Evolutionary conservation across 2,113 vertebrate species (phyloP), one percentile per base, ranked within the genome.

Genomic region (Oncorhynchus nerka): DNA sequence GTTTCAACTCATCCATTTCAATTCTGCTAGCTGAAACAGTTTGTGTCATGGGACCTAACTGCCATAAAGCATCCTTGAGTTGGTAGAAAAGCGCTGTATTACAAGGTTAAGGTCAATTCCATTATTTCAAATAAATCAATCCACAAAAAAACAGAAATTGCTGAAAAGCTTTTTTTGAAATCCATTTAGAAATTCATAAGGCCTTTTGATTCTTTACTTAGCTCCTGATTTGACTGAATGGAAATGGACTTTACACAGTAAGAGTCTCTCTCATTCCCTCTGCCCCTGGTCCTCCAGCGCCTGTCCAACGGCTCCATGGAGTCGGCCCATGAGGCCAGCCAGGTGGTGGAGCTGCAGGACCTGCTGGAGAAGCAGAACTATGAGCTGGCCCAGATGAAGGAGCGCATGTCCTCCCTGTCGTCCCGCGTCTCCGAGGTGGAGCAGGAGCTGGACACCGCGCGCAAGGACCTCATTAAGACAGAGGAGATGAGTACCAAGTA

Each of bases 351-450:
- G 90, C 95, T 99, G 74, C 98, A 99, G 90, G 98, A 99, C 82
- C 90, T 99, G 28, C 93, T 99, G 83, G 98, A 99, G 91, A 99
- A 99, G 81, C 98, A 99, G 86, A 99, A 97, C 91, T 98, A 97
- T 78, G 98, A 99, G 94, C 95, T 99, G 96, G 95, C 94, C 67
- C 98, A 99, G 91, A 98, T 99, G 97, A 99, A 99, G 92, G 98
- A 99, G 70, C 96, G 97, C 73, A 95, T 99, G 93, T 94, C 97
- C 77, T 94, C 95, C 0, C 93, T 99, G 65, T 97, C 97, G 57
- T 96, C 96, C 12, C 92, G 97, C 0, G 96, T 99, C 22, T 98
- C 96, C 30, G 98, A 99, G 84, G 97, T 98, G 81, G 97, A 99
- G 83, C 97, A 97, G 89, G 98, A 99, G 92, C 95, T 97, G 85